Evolutionary conservation across 2,888 invertebrate species (phyloP).

Genomic region (Nephrocerus scutellatus): DNA sequence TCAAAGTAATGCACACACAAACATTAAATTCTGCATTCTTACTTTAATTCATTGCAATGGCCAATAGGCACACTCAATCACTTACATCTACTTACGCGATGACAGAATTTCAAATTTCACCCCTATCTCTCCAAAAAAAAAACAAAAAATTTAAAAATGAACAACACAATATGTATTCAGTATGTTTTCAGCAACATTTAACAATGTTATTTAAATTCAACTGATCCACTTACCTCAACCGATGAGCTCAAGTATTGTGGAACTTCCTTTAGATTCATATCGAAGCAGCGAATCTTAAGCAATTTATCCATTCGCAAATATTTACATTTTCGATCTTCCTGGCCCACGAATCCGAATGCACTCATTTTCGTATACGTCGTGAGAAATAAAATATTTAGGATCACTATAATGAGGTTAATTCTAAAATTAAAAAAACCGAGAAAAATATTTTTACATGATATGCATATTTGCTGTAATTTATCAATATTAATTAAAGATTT

Average conservation of each 20-base stretch:
- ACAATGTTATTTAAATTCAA: background rate
- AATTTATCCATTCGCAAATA: conserved; percentile 38
- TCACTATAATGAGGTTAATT: conserved; percentile 24
- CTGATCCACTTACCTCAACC: conserved; percentile 42
- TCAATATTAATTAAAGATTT: too few relatives aligned
- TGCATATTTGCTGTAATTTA: too few relatives aligned
- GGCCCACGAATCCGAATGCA: conserved; percentile 33
- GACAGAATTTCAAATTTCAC: too few relatives aligned
- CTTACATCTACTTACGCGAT: background rate
- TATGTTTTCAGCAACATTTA: background rate
- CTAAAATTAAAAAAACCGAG: conserved; percentile 16
- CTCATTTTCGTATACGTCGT: too few relatives aligned
- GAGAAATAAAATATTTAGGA: too few relatives aligned
- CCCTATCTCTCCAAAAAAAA: too few relatives aligned
- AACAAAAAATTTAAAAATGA: background rate
- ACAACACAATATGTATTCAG: background rate
- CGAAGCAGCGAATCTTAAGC: conserved; percentile 38
- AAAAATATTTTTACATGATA: too few relatives aligned
- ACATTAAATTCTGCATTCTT: too few relatives aligned
- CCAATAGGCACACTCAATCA: too few relatives aligned
- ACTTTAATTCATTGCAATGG: too few relatives aligned
- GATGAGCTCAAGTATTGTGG: conserved; percentile 41
- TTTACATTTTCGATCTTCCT: conserved; percentile 39
- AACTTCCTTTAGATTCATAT: conserved; percentile 44
- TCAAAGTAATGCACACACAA: too few relatives aligned